Conservation (phyloP, 2,113 vertebrate genomes). For the Embiotoca jacksoni region DNA sequence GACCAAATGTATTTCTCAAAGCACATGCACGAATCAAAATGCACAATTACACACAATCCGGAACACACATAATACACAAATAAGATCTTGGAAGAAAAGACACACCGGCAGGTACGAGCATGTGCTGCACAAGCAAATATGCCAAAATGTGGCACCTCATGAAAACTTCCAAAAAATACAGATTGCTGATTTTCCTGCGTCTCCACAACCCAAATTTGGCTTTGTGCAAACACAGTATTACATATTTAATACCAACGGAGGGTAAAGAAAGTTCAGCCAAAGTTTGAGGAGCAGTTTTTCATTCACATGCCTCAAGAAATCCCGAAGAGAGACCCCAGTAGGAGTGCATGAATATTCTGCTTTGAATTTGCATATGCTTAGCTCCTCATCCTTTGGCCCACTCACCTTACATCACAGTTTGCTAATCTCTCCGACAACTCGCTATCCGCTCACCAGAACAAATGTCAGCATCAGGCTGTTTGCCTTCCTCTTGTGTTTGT, state of each 20-base stretch:
- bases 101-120: constrained; percentile 5
- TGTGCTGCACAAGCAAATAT: constrained; percentile 21
- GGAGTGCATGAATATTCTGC: constrained; percentile 81
- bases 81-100: constrained; percentile 14
- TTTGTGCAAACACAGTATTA: constrained; percentile 38
- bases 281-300: constrained; percentile 79
- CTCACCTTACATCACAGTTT: constrained; percentile 65
- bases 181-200: constrained; percentile 25
- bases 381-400: constrained; percentile 67
- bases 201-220: constrained; percentile 33
- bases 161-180: constrained; percentile 10
- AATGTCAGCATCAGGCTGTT: constrained; percentile 63
- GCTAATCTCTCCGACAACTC: constrained; percentile 66
- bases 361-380: constrained; percentile 78
- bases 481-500: constrained; percentile 50
- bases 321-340: constrained; percentile 63
- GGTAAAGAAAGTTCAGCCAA: constrained; percentile 76
- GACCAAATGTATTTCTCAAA: background rate
- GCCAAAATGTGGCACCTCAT: constrained; percentile 5
- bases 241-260: constrained; percentile 67
- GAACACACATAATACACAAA: background rate
- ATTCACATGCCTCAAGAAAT: constrained; percentile 68
- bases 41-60: background rate
- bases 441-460: constrained; percentile 49
- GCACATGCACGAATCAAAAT: background rate